Evolutionary conservation across 2,888 invertebrate species (phyloP).

Genomic region (Microdon myrmicae): DNA sequence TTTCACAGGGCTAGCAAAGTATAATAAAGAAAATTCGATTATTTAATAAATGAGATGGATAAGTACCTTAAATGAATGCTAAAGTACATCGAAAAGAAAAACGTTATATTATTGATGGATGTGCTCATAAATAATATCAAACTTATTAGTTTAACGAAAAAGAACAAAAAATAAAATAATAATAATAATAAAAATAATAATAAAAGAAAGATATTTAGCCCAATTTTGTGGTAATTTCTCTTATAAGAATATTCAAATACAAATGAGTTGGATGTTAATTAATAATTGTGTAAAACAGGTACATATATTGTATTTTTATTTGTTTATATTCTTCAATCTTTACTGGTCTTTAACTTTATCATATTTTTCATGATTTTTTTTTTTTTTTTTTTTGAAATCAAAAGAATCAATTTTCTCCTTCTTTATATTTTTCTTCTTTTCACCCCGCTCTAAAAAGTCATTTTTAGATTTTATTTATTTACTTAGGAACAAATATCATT

Average conservation of each 20-base stretch:
- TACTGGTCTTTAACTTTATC: slow-evolving; percentile 22
- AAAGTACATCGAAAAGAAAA: slow-evolving; percentile 2
- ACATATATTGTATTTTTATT: slow-evolving; percentile 38
- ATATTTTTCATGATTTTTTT: slow-evolving; percentile 8
- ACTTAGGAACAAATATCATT: slow-evolving; percentile 34
- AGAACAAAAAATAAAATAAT: slow-evolving; percentile 1
- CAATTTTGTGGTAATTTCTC: slow-evolving; percentile 13
- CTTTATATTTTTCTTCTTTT: no score
- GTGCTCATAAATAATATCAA: slow-evolving; percentile 21
- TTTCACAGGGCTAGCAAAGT: slow-evolving; percentile 30
- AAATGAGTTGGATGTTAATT: slow-evolving; percentile 33
- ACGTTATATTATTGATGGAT: slow-evolving; percentile 28
- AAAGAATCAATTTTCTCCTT: slow-evolving; percentile 3
- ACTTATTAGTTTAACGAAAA: slow-evolving; percentile 4
- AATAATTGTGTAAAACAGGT: slow-evolving; percentile 51
- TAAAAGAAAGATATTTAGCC: slow-evolving; percentile 10
- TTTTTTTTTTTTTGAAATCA: slow-evolving; percentile 11
- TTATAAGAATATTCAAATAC: slow-evolving; percentile 22
- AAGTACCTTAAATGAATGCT: slow-evolving; percentile 25
- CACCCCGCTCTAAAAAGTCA: no score
- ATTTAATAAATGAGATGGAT: slow-evolving; percentile 8
- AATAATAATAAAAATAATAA: no score
- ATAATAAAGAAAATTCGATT: neutral
- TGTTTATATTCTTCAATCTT: slow-evolving; percentile 5
- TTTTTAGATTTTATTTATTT: slow-evolving; percentile 7